Evolutionary conservation across 2,888 invertebrate genomes (phyloP).

Genomic region (Ochropleura plecta): DNA sequence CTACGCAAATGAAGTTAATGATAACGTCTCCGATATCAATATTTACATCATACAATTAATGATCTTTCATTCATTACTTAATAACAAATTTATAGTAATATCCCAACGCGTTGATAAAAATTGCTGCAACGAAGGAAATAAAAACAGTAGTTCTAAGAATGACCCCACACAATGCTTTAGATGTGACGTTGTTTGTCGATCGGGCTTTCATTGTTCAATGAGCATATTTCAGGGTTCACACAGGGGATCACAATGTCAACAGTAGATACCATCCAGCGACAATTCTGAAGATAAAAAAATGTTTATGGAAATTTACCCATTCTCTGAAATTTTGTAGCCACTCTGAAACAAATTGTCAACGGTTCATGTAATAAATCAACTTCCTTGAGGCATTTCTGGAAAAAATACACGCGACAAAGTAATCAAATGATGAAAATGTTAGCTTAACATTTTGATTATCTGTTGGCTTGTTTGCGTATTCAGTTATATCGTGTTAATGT

Average conservation of each 20-base stretch:
- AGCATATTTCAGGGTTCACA: conserved; percentile 52
- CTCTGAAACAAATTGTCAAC: conserved; percentile 18
- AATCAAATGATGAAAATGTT: conserved; percentile 46
- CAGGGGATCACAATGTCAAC: conserved; percentile 51
- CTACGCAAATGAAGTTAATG: conserved; percentile 1
- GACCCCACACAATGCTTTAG: conserved; percentile 37
- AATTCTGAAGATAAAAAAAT: conserved; percentile 51
- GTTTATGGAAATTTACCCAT: conserved; percentile 34
- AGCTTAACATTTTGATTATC: conserved; percentile 18
- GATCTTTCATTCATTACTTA: conserved; percentile 19
- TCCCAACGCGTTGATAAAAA: conserved; percentile 7
- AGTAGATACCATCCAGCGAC: conserved; percentile 28
- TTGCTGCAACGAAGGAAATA: conserved; percentile 3
- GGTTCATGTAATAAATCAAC: conserved; percentile 23
- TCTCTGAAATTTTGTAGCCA: conserved; percentile 24
- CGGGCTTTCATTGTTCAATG: conserved; percentile 49
- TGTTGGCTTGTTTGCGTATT: conserved; percentile 34
- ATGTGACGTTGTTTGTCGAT: conserved; percentile 43
- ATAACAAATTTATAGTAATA: not conserved
- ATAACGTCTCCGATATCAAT: not conserved
- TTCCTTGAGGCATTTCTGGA: conserved; percentile 35
- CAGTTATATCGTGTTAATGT: conserved; percentile 19
- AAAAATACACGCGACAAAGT: conserved; percentile 39
- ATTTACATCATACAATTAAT: too few species aligned
- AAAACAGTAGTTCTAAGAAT: conserved; percentile 21